Percentiles rank a stretch among this genome's conserved stretches.
Evolutionary conservation across 2,888 invertebrate species (phyloP).

Genomic region (Entomobrya proxima): DNA sequence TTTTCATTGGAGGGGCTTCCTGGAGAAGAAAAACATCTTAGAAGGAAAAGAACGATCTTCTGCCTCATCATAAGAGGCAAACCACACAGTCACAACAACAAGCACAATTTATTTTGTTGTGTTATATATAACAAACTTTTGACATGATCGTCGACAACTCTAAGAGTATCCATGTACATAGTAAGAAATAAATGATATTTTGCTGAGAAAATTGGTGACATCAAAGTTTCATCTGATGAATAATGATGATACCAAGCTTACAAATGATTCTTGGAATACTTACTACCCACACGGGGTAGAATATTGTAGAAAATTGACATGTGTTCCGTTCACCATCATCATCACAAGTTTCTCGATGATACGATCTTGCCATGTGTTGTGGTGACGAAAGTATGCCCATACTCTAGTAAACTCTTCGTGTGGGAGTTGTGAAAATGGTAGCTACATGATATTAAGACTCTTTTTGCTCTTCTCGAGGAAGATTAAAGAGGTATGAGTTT

Average conservation of each 20-base stretch:
- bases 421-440: background rate
- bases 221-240: conserved; percentile 36
- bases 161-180: background rate
- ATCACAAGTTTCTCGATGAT: background rate
- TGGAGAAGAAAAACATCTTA: background rate
- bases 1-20: conserved; percentile 1
- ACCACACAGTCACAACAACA: background rate
- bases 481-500: conserved; percentile 26
- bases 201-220: conserved; percentile 13
- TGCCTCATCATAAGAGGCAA: background rate
- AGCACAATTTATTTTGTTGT: conserved; percentile 17
- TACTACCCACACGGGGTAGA: background rate
- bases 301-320: conserved; percentile 4
- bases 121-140: conserved; percentile 5
- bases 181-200: background rate
- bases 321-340: conserved; percentile 23
- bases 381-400: background rate
- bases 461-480: background rate
- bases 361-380: conserved; percentile 1
- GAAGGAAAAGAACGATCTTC: background rate
- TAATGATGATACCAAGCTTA: conserved; percentile 25
- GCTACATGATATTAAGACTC: conserved; percentile 28
- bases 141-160: conserved; percentile 4
- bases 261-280: conserved; percentile 7
- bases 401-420: background rate